Percentiles rank a stretch among this genome's conserved stretches.
phyloP scores from a whole-genome alignment of 2,797 vertebrate species.

The Anomalospiza imberbis region DNA sequence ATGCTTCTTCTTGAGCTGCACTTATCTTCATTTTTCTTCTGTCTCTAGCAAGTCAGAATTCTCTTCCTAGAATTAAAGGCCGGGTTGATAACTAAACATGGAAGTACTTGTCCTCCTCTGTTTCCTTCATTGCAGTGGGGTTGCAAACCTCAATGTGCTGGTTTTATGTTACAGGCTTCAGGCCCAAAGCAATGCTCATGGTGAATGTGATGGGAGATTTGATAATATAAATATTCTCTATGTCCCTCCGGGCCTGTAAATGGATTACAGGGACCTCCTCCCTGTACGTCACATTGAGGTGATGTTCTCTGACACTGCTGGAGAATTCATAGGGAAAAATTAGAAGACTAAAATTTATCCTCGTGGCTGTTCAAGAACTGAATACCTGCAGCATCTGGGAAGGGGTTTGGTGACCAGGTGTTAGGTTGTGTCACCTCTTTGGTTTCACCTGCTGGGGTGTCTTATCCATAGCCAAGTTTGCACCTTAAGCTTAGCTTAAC shows the following conservation, averaged over 20 bases:
- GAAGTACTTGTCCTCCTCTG: background rate
- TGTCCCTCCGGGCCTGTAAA: background rate
- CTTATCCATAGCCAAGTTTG: background rate
- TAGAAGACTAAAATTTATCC: background rate
- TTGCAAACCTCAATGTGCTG: background rate
- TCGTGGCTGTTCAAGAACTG: background rate
- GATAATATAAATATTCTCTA: accelerated
- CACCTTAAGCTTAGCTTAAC: background rate
- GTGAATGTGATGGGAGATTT: background rate
- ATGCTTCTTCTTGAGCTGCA: background rate
- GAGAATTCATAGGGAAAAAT: background rate
- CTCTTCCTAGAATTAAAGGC: background rate
- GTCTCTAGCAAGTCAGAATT: background rate
- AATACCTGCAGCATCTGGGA: background rate
- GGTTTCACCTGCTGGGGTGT: background rate
- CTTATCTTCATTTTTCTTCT: background rate
- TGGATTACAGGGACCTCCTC: background rate
- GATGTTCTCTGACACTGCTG: background rate
- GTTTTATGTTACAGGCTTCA: background rate
- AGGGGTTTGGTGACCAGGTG: background rate
- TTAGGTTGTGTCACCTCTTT: background rate
- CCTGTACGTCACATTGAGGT: background rate
- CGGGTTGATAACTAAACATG: accelerated
- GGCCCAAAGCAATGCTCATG: background rate
- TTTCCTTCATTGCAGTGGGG: background rate